Percentiles rank a stretch among this genome's conserved stretches.
Evolutionary conservation across 2,113 vertebrate genomes (phyloP).

Genomic region (Aptenodytes forsteri): DNA sequence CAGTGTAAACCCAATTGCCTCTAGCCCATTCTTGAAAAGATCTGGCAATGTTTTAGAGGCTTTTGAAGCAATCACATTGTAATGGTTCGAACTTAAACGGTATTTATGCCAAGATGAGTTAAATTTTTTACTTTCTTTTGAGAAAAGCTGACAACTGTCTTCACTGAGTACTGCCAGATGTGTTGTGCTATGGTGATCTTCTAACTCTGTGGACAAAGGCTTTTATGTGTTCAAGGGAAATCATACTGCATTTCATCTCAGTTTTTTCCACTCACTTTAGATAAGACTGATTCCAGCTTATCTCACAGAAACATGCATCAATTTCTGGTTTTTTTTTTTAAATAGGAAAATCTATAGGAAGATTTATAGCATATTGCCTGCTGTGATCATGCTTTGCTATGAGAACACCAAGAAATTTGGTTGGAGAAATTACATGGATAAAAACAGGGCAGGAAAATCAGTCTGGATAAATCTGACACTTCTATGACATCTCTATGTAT

Average conservation of each 20-base stretch:
- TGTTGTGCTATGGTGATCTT: neutral
- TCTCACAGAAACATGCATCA: neutral
- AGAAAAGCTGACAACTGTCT: neutral
- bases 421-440: neutral
- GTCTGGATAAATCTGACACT: neutral
- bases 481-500: neutral
- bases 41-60: neutral
- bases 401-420: neutral
- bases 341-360: neutral
- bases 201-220: neutral
- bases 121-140: neutral
- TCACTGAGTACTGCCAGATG: neutral
- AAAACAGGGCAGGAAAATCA: neutral
- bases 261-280: neutral
- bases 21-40: neutral
- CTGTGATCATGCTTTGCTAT: neutral
- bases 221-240: neutral
- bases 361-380: neutral
- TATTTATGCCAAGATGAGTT: neutral
- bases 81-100: neutral
- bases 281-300: neutral
- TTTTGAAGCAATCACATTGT: neutral
- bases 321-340: neutral
- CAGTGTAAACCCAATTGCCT: neutral
- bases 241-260: neutral